Conservation (phyloP, 2,797 vertebrate genomes). For the Sandelia bainsii region DNA sequence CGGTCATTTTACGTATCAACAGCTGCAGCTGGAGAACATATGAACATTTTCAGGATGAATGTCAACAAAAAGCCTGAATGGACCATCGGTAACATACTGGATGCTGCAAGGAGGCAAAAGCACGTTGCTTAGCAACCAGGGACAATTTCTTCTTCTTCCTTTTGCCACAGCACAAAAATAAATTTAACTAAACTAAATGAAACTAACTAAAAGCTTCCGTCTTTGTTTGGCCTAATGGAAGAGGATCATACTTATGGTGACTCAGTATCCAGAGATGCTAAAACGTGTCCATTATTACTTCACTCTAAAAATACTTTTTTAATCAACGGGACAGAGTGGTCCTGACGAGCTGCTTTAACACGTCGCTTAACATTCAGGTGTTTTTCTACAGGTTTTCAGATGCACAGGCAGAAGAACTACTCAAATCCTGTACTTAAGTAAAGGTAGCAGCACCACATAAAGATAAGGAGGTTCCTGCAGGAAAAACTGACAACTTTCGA, state of each 20-base stretch:
- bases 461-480: too few species aligned
- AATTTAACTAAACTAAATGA: neutral
- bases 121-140: slow-evolving; percentile 30
- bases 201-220: slow-evolving; percentile 1
- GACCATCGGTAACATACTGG: neutral
- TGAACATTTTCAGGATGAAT: neutral
- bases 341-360: neutral
- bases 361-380: neutral
- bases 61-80: slow-evolving; percentile 22
- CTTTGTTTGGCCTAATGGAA: neutral
- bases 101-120: slow-evolving; percentile 18
- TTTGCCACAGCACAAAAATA: slow-evolving; percentile 1
- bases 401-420: too few species aligned
- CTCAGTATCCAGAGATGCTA: neutral
- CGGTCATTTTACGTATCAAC: too few species aligned
- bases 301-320: neutral
- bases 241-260: neutral
- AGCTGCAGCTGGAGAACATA: too few species aligned
- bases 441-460: neutral
- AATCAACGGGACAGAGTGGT: neutral
- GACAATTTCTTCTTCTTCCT: neutral
- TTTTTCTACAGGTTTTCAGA: neutral
- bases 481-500: too few species aligned
- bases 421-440: neutral
- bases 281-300: neutral